These are phyloP conservation scores for Cardiocondyla obscurior DNA, from an alignment of 1,140 invertebrate genomes.

Conservation along the genomic window DNA sequence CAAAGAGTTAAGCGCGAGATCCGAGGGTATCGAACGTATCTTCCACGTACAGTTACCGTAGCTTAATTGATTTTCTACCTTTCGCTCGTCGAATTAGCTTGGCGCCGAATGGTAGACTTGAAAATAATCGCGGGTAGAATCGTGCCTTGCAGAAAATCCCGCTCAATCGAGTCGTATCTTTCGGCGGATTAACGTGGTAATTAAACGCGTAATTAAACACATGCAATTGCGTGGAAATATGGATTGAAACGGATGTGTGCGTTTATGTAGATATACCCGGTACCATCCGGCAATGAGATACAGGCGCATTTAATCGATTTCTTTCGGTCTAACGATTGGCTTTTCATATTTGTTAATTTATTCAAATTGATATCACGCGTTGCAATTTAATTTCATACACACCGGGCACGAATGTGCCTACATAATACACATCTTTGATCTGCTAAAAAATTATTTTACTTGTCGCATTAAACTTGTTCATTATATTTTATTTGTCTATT, in stretches of 20 bases:
- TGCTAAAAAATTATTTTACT: background rate
- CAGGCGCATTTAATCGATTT: constrained; percentile 11
- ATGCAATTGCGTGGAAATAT: constrained; percentile 10
- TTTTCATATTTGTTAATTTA: background rate
- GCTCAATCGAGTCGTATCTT: constrained; percentile 26
- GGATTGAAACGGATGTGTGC: background rate
- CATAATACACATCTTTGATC: background rate
- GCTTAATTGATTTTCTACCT: constrained; percentile 55
- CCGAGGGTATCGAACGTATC: background rate
- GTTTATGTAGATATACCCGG: background rate
- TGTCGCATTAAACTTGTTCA: background rate
- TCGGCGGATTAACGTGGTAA: constrained; percentile 28
- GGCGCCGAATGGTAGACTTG: background rate
- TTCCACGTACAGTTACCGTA: background rate
- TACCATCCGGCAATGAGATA: background rate
- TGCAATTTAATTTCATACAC: background rate
- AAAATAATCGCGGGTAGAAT: constrained; percentile 15
- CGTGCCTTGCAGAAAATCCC: constrained; percentile 12
- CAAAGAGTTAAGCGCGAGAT: background rate
- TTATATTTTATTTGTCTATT: background rate
- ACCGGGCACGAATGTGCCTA: background rate
- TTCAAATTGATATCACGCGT: background rate
- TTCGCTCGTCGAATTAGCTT: constrained; percentile 49
- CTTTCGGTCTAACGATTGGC: background rate
- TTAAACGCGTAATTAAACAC: constrained; percentile 48